Base-by-base conservation (phyloP, 2,797 vertebrate genomes). In the Avahi laniger region DNA sequence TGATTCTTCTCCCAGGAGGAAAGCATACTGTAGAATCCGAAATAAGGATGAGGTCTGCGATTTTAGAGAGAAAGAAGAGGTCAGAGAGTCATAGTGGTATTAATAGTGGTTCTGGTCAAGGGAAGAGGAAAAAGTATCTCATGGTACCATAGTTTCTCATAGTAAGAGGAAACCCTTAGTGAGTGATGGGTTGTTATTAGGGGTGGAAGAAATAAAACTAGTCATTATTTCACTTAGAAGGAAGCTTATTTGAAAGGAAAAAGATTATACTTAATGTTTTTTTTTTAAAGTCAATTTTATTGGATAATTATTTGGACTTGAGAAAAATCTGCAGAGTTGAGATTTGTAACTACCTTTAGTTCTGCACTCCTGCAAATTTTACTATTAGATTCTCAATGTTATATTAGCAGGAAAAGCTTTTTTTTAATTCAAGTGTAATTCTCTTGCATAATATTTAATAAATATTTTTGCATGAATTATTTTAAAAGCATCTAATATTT, bases 401-500 rank as follows among this genome's bases (percentile, higher is more conserved):
- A 13, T 0, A 70, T 83, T 86, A 78, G 3, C 4, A 81, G 4
- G 18, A 88, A 12, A 33, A 28, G 11, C 1, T 15, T 91, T 15
- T 83, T 46, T n/a, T 7, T n/a, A 72, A 81, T 33, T 38, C 12
- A 72, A 38, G 8, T 48, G 9, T 76, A 92, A 93, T 18, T 87
- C 13, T 73, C 57, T 59, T 90, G 7, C 4, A 95, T 93, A 87
- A 46, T 67, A 84, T 35, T 69, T 65, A 89, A 91, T 76, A 81
- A 65, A 70, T 0, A 89, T 85, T 82, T 67, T 61, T 76, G 50
- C 22, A 46, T 81, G 24, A 72, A 95, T 95, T 93, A 91, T 94
- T 91, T 94, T 61, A 76, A 87, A 95, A 90, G 8, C 28, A 76
- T 50, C 52, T 92, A 81, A 82, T 52, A 81, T 43, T 30, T 85